Evolutionary conservation across 2,113 vertebrate genomes (phyloP), one percentile per base, ranked within the genome.

Genomic region (Corythornis madagascariensis): DNA sequence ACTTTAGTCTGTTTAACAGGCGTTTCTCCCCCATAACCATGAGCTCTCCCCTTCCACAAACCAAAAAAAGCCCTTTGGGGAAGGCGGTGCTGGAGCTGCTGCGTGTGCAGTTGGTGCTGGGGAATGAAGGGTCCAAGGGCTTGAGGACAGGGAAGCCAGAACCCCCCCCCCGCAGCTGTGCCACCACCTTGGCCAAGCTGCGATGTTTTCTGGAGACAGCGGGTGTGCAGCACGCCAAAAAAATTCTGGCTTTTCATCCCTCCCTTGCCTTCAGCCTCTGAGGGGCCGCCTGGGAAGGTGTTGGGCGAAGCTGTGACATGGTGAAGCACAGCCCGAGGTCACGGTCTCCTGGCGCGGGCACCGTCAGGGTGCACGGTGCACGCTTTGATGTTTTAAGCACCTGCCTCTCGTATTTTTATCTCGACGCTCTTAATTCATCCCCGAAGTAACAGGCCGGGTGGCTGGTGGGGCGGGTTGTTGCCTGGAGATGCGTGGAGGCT

Each of bases 401-500:
- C 90, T 65, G 48, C 43, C 33, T 16, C 77, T 47, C 11, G 2
- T 92, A 88, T 95, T 95, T 93, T 89, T 79, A 88, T 92, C 85
- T 67, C 31, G 15, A 65, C 26, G 82, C 71, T 45, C 4, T 83
- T 83, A 77, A 93, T 70, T 74, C 80, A 43, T 76, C 74, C 60
- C 75, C 52, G 8, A 69, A 88, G 95, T 29, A 78, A 72, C 86
- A 73, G 91, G 89, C 75, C 7, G 80, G 83, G 65, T 20, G 90
- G 82, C 81, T 94, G 87, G 93, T 47, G 81, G 95, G 90, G 85
- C 16, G 88, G 87, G 53, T 75, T 90, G 93, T 94, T 92, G 92
- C 83, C 83, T 95, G 79, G 95, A 94, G 92, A 91, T 95, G 71
- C 20, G 82, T 64, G 87, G 89, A 89, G 88, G 91, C 90, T 93